These are phyloP conservation scores for Platanista minor DNA, from an alignment of 2,113 vertebrate genomes.

Conservation along the genomic window DNA sequence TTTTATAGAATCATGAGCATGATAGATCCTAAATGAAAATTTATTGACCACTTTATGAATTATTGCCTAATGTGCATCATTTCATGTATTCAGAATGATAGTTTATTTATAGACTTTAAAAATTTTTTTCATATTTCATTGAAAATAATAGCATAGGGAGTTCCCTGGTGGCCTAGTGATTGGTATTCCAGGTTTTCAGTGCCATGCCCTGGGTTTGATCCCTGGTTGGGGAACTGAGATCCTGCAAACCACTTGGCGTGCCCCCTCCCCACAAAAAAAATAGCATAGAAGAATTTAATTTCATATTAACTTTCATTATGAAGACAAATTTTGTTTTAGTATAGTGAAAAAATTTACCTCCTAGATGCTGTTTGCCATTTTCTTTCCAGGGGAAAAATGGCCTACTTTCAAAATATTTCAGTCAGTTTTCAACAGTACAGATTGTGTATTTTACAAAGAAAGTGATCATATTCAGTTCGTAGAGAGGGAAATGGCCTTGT, in stretches of 20 bases:
- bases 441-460: background rate
- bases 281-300: slow-evolving; percentile 8
- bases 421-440: background rate
- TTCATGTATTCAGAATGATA: slow-evolving; percentile 46
- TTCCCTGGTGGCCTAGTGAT: background rate
- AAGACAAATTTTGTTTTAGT: background rate
- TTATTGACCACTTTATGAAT: slow-evolving; percentile 14
- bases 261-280: background rate
- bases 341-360: background rate
- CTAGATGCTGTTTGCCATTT: background rate
- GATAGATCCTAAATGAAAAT: slow-evolving; percentile 3
- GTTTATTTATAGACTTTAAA: background rate
- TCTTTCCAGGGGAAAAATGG: background rate
- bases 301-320: background rate
- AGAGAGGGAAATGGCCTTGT: background rate
- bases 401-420: slow-evolving; percentile 36
- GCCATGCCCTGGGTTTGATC: background rate
- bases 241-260: background rate
- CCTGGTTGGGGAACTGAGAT: background rate
- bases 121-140: slow-evolving; percentile 5
- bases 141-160: background rate
- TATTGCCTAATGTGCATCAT: background rate
- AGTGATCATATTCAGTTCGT: background rate
- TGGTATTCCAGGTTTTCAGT: background rate
- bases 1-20: background rate